Base-by-base conservation (phyloP, 2,888 invertebrate genomes). In the Ashinkailepas kermadecensis region DNA sequence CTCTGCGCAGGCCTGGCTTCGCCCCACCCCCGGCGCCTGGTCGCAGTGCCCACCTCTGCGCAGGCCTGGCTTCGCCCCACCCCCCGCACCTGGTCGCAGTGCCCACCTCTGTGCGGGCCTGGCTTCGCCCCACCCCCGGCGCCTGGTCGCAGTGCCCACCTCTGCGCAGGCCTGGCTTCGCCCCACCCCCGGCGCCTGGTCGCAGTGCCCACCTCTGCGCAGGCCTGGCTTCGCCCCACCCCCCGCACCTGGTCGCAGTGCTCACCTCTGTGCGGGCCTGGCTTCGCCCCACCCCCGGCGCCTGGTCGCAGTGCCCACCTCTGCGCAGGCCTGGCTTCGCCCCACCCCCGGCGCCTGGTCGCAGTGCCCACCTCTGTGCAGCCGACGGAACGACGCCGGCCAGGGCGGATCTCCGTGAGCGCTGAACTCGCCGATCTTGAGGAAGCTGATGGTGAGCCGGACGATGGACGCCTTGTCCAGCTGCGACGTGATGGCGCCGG, bases 371-470 rank as follows among this genome's bases (percentile, higher is more conserved):
- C 65, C 65, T 65, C 65, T n/a, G 18, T 8, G n/a, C 80, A 91
- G 86, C 95, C 95, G 78, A 95, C 89, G 86, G 92, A 94, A 23
- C 12, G 65, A 8, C 23, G 23, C 25, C 25, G 15, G 62, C 97
- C 98, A 98, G 88, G 97, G 96, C 54, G 97, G 97, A 87, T 97
- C 97, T 0, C 97, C 97, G 88, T 96, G 96, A 12, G 94, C 93
- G 83, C 96, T 96, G 89, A 98, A 98, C 89, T 97, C 96, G 85
- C 95, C 90, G 87, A 97, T 90, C 89, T 95, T 95, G 89, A 97
- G 92, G 91, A 95, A 97, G 89, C 95, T 95, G 89, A 97, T 96
- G 87, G 96, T 96, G 88, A 97, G 93, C 89, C 96, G 92, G 90
- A 97, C 96, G 88, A 97, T 96, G 87, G 96, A 96, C 84, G 96